These are phyloP conservation scores for Tenrec ecaudatus DNA, from an alignment of 2,113 vertebrate genomes.

Conservation along the genomic window DNA sequence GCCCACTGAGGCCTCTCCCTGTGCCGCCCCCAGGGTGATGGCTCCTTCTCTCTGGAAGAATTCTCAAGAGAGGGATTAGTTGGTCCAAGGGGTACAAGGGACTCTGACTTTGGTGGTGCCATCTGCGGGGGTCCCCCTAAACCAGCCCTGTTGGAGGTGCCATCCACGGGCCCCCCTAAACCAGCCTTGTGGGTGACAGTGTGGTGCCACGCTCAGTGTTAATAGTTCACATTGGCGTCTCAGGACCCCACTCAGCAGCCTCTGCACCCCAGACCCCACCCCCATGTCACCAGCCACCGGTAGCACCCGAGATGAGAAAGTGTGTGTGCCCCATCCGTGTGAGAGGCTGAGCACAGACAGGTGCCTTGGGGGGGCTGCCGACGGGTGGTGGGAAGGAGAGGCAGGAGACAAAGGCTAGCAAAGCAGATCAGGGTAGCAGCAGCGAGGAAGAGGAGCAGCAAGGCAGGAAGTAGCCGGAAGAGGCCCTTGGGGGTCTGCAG, in stretches of 20 bases:
- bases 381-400: background rate
- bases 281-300: rapidly evolving
- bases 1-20: background rate
- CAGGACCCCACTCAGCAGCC: background rate
- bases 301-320: rapidly evolving
- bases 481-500: background rate
- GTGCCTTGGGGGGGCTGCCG: background rate
- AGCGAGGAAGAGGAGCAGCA: no score
- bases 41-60: background rate
- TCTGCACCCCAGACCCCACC: no score
- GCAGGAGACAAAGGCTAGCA: background rate
- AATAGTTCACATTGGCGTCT: rapidly evolving
- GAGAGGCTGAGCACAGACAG: background rate
- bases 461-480: background rate
- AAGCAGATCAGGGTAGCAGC: background rate
- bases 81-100: background rate
- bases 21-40: background rate
- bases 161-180: rapidly evolving
- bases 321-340: rapidly evolving
- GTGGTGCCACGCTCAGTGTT: background rate
- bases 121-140: rapidly evolving
- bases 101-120: background rate
- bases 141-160: background rate
- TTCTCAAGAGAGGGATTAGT: background rate
- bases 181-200: background rate